These are phyloP conservation scores for Tetramorium simillimum DNA, from an alignment of 1,140 invertebrate species.

Conservation along the genomic window DNA sequence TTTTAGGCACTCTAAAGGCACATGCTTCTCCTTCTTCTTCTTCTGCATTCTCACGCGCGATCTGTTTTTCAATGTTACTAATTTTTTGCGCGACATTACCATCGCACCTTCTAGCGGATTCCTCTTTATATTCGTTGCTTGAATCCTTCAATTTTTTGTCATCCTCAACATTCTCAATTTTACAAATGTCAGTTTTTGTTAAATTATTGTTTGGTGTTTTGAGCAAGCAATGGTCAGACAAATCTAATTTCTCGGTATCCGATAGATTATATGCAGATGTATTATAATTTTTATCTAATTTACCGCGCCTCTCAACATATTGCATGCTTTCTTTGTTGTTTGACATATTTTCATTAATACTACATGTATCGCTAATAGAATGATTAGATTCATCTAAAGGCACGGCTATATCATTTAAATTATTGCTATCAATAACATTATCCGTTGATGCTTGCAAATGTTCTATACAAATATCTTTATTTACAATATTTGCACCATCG, in stretches of 20 bases:
- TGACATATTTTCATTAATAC: constrained; percentile 53
- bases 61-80: constrained; percentile 71
- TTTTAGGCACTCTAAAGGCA: constrained; percentile 53
- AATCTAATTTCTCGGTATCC: constrained; percentile 74
- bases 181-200: constrained; percentile 74
- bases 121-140: constrained; percentile 17
- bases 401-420: constrained; percentile 72
- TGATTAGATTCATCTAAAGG: constrained; percentile 74
- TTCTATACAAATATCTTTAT: constrained; percentile 50
- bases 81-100: constrained; percentile 71
- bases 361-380: constrained; percentile 67
- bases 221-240: constrained; percentile 24
- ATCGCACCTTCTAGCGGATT: neutral
- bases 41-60: constrained; percentile 52
- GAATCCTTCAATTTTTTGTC: constrained; percentile 34
- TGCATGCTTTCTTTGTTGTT: constrained; percentile 38
- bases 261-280: constrained; percentile 91
- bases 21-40: constrained; percentile 45
- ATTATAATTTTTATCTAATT: constrained; percentile 91
- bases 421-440: constrained; percentile 68
- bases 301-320: constrained; percentile 83
- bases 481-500: constrained; percentile 13
- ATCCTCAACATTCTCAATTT: constrained; percentile 52
- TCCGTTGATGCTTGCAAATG: neutral
- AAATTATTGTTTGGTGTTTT: constrained; percentile 67